Evolutionary conservation across 2,797 vertebrate species (phyloP).

Genomic region (Mycteria americana): DNA sequence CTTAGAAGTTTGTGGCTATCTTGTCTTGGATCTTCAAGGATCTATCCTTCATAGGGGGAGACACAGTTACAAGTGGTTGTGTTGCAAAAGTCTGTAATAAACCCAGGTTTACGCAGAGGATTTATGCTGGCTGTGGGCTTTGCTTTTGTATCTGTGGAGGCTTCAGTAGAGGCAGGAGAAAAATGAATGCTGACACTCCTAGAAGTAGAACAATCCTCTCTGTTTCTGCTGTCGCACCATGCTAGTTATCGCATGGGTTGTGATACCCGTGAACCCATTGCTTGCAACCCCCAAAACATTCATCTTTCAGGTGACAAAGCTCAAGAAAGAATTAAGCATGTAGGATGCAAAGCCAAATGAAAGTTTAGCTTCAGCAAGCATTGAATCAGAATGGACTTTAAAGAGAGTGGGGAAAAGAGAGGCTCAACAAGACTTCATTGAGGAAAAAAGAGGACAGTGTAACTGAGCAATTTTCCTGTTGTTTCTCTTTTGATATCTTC

Average conservation of each 20-base stretch:
- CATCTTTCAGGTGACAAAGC: background rate
- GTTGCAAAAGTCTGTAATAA: conserved; percentile 25
- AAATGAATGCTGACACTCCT: background rate
- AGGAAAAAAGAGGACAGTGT: background rate
- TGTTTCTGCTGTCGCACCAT: background rate
- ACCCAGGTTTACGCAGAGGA: background rate
- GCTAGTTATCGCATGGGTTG: background rate
- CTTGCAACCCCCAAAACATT: background rate
- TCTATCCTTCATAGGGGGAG: background rate
- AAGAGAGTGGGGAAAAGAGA: background rate
- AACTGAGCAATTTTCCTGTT: background rate
- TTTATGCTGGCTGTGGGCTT: background rate
- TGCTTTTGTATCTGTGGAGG: background rate
- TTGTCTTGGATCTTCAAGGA: conserved; percentile 23
- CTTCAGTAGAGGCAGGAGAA: background rate
- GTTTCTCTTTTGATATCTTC: background rate
- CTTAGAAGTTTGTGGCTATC: background rate
- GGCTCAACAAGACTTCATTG: background rate
- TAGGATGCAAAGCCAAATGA: background rate
- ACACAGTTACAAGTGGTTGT: conserved; percentile 23
- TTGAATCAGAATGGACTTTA: background rate
- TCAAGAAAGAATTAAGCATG: background rate
- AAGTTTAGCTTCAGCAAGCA: background rate
- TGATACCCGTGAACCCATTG: background rate
- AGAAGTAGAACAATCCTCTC: background rate